phyloP scores from a whole-genome alignment of 2,113 vertebrate species.

The Camelus bactrianus region DNA sequence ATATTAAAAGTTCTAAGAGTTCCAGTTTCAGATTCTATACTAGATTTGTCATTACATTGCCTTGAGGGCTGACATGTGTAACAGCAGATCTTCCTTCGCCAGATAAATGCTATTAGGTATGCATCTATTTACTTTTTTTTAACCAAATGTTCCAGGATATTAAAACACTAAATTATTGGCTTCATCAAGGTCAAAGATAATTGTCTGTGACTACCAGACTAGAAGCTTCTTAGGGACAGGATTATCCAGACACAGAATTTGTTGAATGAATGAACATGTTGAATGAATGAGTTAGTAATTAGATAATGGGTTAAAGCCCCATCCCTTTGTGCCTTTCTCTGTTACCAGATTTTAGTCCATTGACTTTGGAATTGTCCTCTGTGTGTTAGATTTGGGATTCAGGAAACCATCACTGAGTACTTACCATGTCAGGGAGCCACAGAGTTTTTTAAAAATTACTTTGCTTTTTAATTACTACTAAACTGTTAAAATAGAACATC shows the following conservation, averaged over 20 bases:
- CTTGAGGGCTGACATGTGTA: not conserved
- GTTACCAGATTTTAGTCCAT: not conserved
- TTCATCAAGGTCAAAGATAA: not conserved
- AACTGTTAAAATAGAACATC: slow-evolving; percentile 17
- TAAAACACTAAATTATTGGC: not conserved
- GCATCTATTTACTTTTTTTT: not conserved
- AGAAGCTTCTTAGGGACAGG: not conserved
- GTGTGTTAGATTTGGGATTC: not conserved
- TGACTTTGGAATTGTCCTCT: not conserved
- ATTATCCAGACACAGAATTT: not conserved
- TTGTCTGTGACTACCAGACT: not conserved
- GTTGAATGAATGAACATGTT: not conserved
- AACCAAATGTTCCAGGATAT: not conserved
- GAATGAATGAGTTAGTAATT: not conserved
- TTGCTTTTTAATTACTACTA: slow-evolving; percentile 31
- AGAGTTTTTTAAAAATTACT: not conserved
- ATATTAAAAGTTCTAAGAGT: not conserved
- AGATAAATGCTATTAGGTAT: not conserved
- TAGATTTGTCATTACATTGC: not conserved
- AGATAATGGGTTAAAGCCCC: not conserved
- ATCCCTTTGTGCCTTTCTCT: not conserved
- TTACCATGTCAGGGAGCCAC: not conserved
- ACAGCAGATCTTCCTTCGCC: not conserved
- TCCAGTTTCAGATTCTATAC: not conserved
- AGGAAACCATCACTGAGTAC: not conserved